These are phyloP conservation scores for Drosophila punjabiensis DNA, from an alignment of 1,140 invertebrate species.

Conservation along the genomic window DNA sequence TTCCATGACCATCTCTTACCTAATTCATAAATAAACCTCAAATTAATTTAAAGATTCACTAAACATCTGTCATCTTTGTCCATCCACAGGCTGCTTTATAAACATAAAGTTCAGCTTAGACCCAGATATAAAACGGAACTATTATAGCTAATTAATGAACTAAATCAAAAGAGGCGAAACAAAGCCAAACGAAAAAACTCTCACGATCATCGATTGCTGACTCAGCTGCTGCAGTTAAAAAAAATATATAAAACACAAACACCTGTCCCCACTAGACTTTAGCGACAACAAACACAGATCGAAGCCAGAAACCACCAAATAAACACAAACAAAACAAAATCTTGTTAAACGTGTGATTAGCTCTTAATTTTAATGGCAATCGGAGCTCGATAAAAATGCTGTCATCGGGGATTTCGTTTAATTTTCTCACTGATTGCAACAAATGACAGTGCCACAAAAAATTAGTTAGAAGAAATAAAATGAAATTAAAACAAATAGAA, in stretches of 20 bases:
- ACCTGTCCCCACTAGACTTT: slow-evolving; percentile 40
- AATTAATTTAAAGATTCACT: not conserved
- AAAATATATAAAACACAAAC: slow-evolving; percentile 18
- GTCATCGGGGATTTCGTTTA: slow-evolving; percentile 53
- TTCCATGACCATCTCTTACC: not conserved
- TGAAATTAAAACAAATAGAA: slow-evolving; percentile 35
- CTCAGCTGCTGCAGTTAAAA: slow-evolving; percentile 58
- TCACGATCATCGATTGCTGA: slow-evolving; percentile 69
- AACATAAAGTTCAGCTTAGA: slow-evolving; percentile 8
- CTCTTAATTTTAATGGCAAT: slow-evolving; percentile 58
- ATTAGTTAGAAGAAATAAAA: slow-evolving; percentile 31
- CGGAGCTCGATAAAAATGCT: slow-evolving; percentile 43
- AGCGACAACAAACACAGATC: slow-evolving; percentile 18
- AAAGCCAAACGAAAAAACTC: slow-evolving; percentile 57
- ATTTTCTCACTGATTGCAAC: slow-evolving; percentile 77
- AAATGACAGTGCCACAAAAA: slow-evolving; percentile 65
- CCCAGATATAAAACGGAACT: slow-evolving; percentile 41
- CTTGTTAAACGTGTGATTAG: slow-evolving; percentile 61
- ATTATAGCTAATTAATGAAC: slow-evolving; percentile 51
- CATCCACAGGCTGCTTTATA: not conserved
- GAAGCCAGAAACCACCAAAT: slow-evolving; percentile 36
- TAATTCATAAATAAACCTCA: not conserved
- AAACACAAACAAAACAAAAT: slow-evolving; percentile 47
- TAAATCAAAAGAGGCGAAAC: slow-evolving; percentile 39
- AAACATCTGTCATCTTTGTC: not conserved